Conservation (phyloP, 2,888 invertebrate species). For the Ligdia adustata region DNA sequence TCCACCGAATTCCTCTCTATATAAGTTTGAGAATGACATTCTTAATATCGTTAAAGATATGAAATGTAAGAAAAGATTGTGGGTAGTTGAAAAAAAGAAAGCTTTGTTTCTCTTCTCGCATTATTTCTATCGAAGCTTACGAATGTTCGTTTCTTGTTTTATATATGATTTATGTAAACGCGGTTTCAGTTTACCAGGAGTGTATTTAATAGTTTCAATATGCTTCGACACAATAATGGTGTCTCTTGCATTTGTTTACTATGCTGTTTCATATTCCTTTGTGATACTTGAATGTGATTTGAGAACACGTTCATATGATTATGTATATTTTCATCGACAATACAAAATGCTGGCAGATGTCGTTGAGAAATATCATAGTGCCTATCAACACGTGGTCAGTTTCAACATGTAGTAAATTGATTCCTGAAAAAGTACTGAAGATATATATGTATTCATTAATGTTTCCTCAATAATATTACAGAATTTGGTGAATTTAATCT, state of each 20-base stretch:
- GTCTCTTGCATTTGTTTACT: neutral
- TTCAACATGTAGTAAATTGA: too few relatives aligned
- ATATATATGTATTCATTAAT: too few relatives aligned
- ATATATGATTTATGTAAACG: neutral
- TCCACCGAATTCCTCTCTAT: neutral
- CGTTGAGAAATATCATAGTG: neutral
- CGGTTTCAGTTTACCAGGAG: neutral
- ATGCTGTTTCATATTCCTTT: neutral
- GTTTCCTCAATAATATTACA: too few relatives aligned
- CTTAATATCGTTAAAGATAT: too few relatives aligned
- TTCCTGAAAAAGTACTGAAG: too few relatives aligned
- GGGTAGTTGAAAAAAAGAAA: too few relatives aligned
- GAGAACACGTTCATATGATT: neutral
- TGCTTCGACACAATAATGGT: neutral
- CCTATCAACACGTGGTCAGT: neutral
- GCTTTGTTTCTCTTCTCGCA: neutral
- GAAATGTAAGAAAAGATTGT: too few relatives aligned
- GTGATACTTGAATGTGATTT: neutral
- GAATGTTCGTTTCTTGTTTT: neutral
- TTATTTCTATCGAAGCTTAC: neutral
- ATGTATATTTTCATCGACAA: neutral
- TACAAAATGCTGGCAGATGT: neutral
- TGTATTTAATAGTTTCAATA: neutral
- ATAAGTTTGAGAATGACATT: conserved; percentile 5
- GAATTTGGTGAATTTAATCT: too few relatives aligned